Evolutionary conservation across 1,140 invertebrate species (phyloP).

Genomic region (Tribolium castaneum): DNA sequence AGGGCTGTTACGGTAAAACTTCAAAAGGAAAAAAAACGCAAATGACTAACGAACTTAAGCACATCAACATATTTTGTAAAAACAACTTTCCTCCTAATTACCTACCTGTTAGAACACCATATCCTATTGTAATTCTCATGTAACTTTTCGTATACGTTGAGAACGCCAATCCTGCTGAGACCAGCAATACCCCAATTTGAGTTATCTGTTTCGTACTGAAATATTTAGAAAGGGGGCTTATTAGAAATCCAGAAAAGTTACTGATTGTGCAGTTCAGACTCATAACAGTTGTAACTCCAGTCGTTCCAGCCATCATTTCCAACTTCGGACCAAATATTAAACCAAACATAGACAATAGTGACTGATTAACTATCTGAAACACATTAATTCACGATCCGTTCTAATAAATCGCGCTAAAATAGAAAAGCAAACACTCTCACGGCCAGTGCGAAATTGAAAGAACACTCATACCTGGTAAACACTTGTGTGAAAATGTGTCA

Average conservation of each 20-base stretch:
- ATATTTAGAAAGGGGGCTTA: conserved; percentile 73
- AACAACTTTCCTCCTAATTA: conserved; percentile 57
- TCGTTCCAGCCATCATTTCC: conserved; percentile 72
- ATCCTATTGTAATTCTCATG: conserved; percentile 74
- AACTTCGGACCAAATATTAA: conserved; percentile 76
- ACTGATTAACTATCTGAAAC: conserved; percentile 77
- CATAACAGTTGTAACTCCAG: conserved; percentile 76
- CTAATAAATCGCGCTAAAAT: neutral
- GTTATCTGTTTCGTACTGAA: conserved; percentile 74
- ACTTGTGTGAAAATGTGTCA: conserved; percentile 5
- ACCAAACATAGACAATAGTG: conserved; percentile 77
- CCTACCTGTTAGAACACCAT: conserved; percentile 77
- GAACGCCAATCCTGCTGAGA: conserved; percentile 70
- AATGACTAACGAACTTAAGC: conserved; percentile 10
- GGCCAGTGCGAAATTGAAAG: neutral
- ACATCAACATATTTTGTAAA: neutral
- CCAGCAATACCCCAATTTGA: conserved; percentile 70
- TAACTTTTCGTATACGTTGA: conserved; percentile 73
- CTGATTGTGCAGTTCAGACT: conserved; percentile 75
- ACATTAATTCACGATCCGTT: neutral
- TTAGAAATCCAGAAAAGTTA: conserved; percentile 77
- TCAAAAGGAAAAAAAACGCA: conserved; percentile 8
- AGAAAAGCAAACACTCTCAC: neutral
- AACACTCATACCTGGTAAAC: conserved; percentile 2
- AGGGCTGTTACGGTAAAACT: conserved; percentile 1